These are phyloP conservation scores for Notarius quadriscutis DNA, from an alignment of 2,113 vertebrate species.

Conservation along the genomic window DNA sequence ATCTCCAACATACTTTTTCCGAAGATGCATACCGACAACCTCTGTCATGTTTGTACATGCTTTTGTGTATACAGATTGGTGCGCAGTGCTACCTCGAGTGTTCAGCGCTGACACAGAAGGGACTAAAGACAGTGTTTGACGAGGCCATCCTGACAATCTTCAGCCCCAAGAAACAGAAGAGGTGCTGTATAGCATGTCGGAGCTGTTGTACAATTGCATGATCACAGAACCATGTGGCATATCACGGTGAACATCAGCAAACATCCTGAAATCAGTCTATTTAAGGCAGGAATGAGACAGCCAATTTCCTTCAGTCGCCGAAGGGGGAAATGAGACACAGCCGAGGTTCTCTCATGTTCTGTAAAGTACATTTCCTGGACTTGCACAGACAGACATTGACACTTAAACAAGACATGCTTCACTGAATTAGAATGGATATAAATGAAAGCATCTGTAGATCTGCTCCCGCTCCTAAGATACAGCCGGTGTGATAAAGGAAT, in stretches of 20 bases:
- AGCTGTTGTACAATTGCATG: conserved; percentile 78
- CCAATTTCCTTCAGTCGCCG: conserved; percentile 12
- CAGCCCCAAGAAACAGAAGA: conserved; percentile 82
- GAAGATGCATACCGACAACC: neutral
- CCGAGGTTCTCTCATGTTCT: too few species aligned
- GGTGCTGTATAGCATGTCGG: conserved; percentile 66
- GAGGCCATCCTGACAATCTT: conserved; percentile 89
- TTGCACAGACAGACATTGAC: neutral
- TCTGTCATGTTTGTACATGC: neutral
- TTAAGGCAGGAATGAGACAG: neutral
- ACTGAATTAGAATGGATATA: neutral
- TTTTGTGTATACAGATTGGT: conserved; percentile 73
- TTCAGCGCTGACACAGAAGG: conserved; percentile 86
- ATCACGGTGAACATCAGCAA: conserved; percentile 36
- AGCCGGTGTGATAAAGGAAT: neutral
- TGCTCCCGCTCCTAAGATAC: neutral
- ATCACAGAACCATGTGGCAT: conserved; percentile 50
- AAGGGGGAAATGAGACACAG: neutral
- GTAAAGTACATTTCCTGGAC: neutral
- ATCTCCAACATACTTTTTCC: neutral
- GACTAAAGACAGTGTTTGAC: conserved; percentile 86
- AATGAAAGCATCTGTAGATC: neutral
- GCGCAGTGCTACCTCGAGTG: conserved; percentile 88
- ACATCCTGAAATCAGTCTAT: neutral
- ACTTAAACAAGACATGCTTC: neutral